Base-by-base conservation (phyloP, 2,797 vertebrate species). In the Coracias cyanogaster region DNA sequence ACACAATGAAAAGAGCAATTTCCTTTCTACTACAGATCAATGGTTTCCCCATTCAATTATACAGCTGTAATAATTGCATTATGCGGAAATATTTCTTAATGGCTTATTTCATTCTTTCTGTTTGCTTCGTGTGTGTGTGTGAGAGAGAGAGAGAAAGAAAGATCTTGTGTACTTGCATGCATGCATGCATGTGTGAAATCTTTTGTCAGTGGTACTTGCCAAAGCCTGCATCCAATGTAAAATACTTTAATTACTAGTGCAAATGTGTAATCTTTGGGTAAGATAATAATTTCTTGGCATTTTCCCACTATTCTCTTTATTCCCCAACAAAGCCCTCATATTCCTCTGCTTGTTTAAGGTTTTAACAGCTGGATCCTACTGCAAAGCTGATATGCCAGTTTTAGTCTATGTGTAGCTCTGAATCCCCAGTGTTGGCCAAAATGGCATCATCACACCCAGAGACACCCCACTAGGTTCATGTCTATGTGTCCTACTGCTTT, bases 31-130 rank as follows among this genome's bases (percentile, higher is more conserved):
- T 98, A 98, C 98, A 98, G 98, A 98, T 98, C 98, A 98, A 98
- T 98, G 98, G 98, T 98, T 98, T 98, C 98, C 98, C 98, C 98
- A 98, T 98, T 98, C 98, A 98, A 98, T 98, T 98, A 98, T 98
- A 98, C 98, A 98, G 98, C 98, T 98, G 98, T 98, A 98, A 98
- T 98, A 98, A 98, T 98, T 98, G 98, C 98, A 98, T 98, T 98
- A 98, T 98, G 97, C 97, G 95, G 98, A 98, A 98, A 98, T 98
- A 98, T 98, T 98, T 98, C 98, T 98, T 98, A 98, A 98, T 98
- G 98, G 98, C 97, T 98, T 98, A 98, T 98, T 98, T 98, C 98
- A 98, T 98, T 98, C 97, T 98, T 97, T 98, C 97, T 97, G 85
- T 97, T 97, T 94, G 94, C 96, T 89, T 97, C 46, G 74, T 90